Conservation (phyloP, 1,140 invertebrate species). For the Drosophila teissieri region DNA sequence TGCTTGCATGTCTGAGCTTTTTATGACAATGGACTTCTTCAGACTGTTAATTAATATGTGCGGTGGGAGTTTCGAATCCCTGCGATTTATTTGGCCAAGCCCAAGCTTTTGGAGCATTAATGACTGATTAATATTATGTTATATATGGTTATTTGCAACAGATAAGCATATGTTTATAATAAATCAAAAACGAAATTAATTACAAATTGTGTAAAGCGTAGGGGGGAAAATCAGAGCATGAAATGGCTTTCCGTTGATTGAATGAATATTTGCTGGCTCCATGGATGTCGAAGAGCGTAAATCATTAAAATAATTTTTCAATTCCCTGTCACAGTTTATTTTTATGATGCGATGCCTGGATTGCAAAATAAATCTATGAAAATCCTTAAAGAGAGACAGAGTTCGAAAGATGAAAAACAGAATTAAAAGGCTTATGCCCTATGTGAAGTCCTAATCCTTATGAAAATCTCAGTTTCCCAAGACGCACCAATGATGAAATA, state of each 20-base stretch:
- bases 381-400: neutral
- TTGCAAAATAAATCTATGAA: too few relatives aligned
- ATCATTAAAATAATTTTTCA: conserved; percentile 7
- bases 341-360: neutral
- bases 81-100: conserved; percentile 12
- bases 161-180: conserved; percentile 26
- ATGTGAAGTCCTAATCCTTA: neutral
- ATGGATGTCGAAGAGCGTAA: neutral
- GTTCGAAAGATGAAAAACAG: neutral
- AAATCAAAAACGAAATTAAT: conserved; percentile 29
- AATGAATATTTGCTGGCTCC: neutral
- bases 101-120: conserved; percentile 38
- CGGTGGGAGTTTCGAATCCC: conserved; percentile 21
- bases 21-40: conserved; percentile 64
- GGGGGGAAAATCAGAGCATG: conserved; percentile 13
- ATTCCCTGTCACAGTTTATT: neutral
- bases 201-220: conserved; percentile 18
- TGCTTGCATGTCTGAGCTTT: conserved; percentile 78
- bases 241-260: conserved; percentile 27
- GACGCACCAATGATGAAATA: conserved; percentile 7
- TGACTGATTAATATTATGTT: conserved; percentile 39
- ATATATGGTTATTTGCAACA: conserved; percentile 20
- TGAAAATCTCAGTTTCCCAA: neutral
- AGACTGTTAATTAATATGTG: conserved; percentile 51
- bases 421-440: conserved; percentile 5